These are phyloP conservation scores for Bos taurus DNA, from an alignment of 2,113 vertebrate genomes.

Conservation along the genomic window ARS-UCD2.0 NC_037338.1:43099001-43099500, in stretches of 20 bases:
- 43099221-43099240: neutral
- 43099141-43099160: neutral
- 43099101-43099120: neutral
- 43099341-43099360: neutral
- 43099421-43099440: neutral
- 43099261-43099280: neutral
- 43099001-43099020: neutral
- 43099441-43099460: neutral
- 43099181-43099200: neutral
- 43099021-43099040: neutral
- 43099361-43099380: neutral
- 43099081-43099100: neutral
- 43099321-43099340: neutral
- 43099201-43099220: neutral
- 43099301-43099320: neutral
- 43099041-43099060: neutral
- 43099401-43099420: neutral
- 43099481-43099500: neutral
- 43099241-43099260: neutral
- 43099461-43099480: neutral
- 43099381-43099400: neutral
- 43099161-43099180: neutral
- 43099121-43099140: conserved; percentile 15
- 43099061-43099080: neutral
- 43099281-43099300: rapidly evolving